A percentile compares a stretch with the other conserved stretches of the same genome.
Evolutionary conservation across 2,113 vertebrate species (phyloP).

Genomic region (Propithecus coquereli): DNA sequence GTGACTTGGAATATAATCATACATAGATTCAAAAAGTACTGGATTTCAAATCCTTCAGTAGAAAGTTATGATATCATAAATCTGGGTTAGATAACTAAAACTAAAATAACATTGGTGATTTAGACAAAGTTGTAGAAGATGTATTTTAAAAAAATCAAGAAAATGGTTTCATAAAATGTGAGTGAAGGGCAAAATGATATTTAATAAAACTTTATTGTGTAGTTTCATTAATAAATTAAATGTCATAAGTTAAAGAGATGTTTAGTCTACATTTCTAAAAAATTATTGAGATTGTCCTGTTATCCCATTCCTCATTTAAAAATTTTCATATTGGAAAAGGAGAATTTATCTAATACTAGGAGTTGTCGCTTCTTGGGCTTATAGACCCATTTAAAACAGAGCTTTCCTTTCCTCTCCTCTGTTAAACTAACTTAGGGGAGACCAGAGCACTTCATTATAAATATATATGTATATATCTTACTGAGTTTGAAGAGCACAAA

Average conservation of each 20-base stretch:
- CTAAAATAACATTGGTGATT: not conserved
- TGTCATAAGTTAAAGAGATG: not conserved
- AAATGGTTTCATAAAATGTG: not conserved
- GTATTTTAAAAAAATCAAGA: not conserved
- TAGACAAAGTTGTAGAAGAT: not conserved
- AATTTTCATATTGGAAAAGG: not conserved
- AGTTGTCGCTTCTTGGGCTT: not conserved
- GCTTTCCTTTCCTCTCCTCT: not conserved
- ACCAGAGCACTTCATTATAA: not conserved
- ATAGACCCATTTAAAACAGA: not conserved
- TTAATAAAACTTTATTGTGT: not conserved
- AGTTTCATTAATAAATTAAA: not conserved
- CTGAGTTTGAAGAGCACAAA: not conserved
- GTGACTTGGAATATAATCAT: not conserved
- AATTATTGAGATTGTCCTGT: not conserved
- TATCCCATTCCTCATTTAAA: not conserved
- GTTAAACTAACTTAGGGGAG: not conserved
- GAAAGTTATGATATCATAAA: not conserved
- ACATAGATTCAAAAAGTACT: not conserved
- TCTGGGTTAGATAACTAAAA: not conserved
- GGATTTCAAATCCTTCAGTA: not conserved
- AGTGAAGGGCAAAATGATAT: not conserved
- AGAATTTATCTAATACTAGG: not conserved
- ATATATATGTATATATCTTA: not conserved
- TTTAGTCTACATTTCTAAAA: not conserved